Evolutionary conservation across 2,888 invertebrate species (phyloP).

Genomic region (Dermolepida albohirtum): DNA sequence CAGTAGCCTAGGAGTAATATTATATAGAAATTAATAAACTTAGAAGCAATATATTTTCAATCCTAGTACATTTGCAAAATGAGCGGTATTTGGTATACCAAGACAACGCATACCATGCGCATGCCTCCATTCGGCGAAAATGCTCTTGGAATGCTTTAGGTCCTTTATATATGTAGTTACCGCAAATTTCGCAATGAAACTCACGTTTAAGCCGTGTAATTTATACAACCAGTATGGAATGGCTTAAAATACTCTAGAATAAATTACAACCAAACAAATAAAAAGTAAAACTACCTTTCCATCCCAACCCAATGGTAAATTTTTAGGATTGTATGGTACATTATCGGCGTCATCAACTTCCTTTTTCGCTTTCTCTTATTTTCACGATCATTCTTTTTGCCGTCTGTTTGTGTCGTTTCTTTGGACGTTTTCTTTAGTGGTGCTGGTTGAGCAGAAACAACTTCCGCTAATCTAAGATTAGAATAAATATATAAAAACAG

Average conservation of each 20-base stretch:
- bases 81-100: constrained; percentile 99
- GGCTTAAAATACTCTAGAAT: constrained; percentile 60
- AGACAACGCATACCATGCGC: constrained; percentile 97
- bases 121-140: constrained; percentile 93
- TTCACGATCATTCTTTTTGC: constrained; percentile 92
- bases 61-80: constrained; percentile 99
- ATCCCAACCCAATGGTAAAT: constrained; percentile 98
- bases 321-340: constrained; percentile 99
- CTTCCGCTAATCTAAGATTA: constrained; percentile 76
- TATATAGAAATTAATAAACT: constrained; percentile 63
- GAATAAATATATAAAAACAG: constrained; percentile 20
- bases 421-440: constrained; percentile 98
- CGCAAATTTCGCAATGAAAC: constrained; percentile 99
- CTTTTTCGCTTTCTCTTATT: constrained; percentile 86
- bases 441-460: constrained; percentile 85
- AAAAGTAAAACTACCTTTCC: constrained; percentile 77
- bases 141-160: constrained; percentile 99
- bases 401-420: constrained; percentile 96
- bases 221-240: constrained; percentile 99
- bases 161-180: constrained; percentile 97
- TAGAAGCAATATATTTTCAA: constrained; percentile 94
- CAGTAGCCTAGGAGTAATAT: background rate
- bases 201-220: constrained; percentile 97
- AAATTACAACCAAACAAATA: background rate
- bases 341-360: constrained; percentile 92